These are phyloP conservation scores for Aphaenogaster floridana DNA, from an alignment of 1,140 invertebrate species.

Conservation along the genomic window DNA sequence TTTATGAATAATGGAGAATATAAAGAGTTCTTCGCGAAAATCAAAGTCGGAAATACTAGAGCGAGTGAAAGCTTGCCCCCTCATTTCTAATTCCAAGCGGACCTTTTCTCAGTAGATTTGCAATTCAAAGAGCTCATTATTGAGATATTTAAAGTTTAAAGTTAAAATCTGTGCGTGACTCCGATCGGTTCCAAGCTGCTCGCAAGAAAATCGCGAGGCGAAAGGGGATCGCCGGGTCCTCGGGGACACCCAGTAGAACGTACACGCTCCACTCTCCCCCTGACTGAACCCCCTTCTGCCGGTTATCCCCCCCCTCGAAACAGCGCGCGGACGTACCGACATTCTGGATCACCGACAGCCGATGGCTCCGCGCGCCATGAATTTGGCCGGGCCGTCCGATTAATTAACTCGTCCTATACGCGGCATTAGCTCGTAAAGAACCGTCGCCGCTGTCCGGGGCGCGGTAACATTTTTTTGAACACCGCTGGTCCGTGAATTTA, in stretches of 20 bases:
- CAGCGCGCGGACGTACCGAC: conserved; percentile 73
- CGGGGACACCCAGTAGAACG: conserved; percentile 48
- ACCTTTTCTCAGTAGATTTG: not conserved
- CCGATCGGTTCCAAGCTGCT: not conserved
- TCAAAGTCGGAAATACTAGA: not conserved
- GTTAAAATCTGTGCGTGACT: not conserved
- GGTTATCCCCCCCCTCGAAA: conserved; percentile 59
- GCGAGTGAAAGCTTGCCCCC: not conserved
- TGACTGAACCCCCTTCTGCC: not conserved
- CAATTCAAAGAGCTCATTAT: not conserved
- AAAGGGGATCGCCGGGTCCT: not conserved
- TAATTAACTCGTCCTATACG: conserved; percentile 79
- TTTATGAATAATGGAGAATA: not conserved
- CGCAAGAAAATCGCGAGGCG: not conserved
- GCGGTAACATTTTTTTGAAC: conserved; percentile 56
- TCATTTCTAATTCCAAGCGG: not conserved
- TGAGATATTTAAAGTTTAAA: not conserved
- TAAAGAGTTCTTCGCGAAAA: not conserved
- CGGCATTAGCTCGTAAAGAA: conserved; percentile 77
- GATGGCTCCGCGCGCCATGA: conserved; percentile 79
- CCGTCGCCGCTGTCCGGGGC: conserved; percentile 35
- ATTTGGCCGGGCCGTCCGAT: conserved; percentile 80
- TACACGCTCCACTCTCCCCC: conserved; percentile 17
- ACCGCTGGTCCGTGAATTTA: conserved; percentile 51
- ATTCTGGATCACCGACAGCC: conserved; percentile 79